Evolutionary conservation across 2,888 invertebrate species (phyloP).

Genomic region (Himalopsyche anomala): DNA sequence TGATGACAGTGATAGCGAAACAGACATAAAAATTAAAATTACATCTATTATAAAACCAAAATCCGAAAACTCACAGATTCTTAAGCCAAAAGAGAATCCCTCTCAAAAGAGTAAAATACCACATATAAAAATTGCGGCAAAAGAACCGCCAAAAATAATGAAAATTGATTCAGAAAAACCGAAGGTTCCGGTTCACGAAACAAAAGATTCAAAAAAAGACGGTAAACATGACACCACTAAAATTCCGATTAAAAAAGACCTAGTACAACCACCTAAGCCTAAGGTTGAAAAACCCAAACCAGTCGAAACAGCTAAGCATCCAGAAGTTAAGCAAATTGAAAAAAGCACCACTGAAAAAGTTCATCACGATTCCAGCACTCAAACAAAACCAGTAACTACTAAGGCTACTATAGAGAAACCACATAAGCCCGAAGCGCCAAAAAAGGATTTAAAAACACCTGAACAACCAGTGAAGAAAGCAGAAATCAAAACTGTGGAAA

Average conservation of each 20-base stretch:
- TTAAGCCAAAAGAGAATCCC: conserved; percentile 41
- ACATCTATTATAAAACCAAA: background rate
- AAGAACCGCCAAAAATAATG: background rate
- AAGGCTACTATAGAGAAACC: conserved; percentile 52
- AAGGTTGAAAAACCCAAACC: background rate
- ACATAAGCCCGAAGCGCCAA: conserved; percentile 54
- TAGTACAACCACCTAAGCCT: background rate
- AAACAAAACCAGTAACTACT: conserved; percentile 60
- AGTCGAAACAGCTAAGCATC: conserved; percentile 39
- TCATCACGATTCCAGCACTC: conserved; percentile 45
- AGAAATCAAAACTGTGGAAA: background rate
- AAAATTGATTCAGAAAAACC: background rate
- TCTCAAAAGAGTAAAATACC: conserved; percentile 28
- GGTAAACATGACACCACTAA: background rate
- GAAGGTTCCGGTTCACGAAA: background rate
- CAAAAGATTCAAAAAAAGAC: conserved; percentile 17
- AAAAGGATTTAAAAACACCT: conserved; percentile 57
- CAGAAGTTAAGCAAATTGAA: conserved; percentile 13
- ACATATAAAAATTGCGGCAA: background rate
- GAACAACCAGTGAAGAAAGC: conserved; percentile 42
- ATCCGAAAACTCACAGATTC: conserved; percentile 38
- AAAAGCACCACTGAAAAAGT: conserved; percentile 61
- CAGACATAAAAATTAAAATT: conserved; percentile 36
- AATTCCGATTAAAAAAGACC: background rate
- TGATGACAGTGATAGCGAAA: conserved; percentile 53